phyloP scores from a whole-genome alignment of 2,113 vertebrate genomes.

The Sus scrofa region T2T-Sscrofa CM000812.6:35750501-35751000 shows the following conservation, averaged over 20 bases:
- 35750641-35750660: no score
- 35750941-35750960: neutral
- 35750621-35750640: no score
- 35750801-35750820: no score
- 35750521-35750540: neutral
- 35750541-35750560: neutral
- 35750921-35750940: neutral
- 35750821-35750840: neutral
- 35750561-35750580: neutral
- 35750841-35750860: neutral
- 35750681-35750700: no score
- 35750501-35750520: neutral
- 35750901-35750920: conserved; percentile 26
- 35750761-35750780: neutral
- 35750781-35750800: neutral
- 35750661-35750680: no score
- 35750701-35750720: neutral
- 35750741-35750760: neutral
- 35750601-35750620: no score
- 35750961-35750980: neutral
- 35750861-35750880: neutral
- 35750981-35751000: neutral
- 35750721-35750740: neutral
- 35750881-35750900: neutral
- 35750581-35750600: no score